These are phyloP conservation scores for Brachionus sp. DNA, from an alignment of 1,140 invertebrate species.

Conservation along the genomic window DNA sequence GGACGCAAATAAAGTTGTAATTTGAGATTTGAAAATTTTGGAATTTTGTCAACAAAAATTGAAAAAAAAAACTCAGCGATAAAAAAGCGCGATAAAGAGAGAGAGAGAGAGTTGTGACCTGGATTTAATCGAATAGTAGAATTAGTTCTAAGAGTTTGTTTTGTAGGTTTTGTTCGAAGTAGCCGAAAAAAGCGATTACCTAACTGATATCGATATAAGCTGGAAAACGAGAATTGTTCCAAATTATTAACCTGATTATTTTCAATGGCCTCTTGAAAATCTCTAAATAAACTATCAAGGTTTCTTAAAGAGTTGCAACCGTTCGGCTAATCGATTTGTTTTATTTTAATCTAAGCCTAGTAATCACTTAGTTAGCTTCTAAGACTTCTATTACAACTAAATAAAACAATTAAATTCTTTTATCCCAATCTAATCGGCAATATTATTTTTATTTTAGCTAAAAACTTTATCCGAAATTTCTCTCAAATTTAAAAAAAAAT, in stretches of 20 bases:
- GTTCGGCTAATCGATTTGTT: slow-evolving; percentile 1
- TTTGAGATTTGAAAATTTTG: slow-evolving; percentile 11
- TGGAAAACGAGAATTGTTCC: neutral
- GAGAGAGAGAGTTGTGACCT: slow-evolving; percentile 26
- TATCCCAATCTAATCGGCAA: neutral
- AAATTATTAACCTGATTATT: slow-evolving; percentile 26
- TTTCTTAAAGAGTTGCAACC: neutral
- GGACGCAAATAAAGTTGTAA: slow-evolving; percentile 37
- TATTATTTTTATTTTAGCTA: neutral
- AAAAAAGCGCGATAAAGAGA: neutral
- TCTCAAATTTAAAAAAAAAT: no score
- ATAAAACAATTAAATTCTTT: neutral
- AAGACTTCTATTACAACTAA: neutral
- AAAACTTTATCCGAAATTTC: neutral
- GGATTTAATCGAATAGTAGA: slow-evolving; percentile 17
- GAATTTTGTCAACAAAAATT: slow-evolving; percentile 30
- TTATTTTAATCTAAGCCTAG: neutral
- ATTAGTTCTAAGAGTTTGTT: slow-evolving; percentile 2
- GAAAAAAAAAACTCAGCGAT: slow-evolving; percentile 3
- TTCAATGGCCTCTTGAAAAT: neutral
- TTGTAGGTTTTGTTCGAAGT: neutral
- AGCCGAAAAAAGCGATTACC: slow-evolving; percentile 7
- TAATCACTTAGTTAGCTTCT: neutral
- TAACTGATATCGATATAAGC: slow-evolving; percentile 28
- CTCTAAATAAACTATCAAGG: slow-evolving; percentile 2